Percentiles rank a stretch among this genome's conserved stretches.
Evolutionary conservation across 1,140 invertebrate genomes (phyloP).

Genomic region (Orchestia grillus): DNA sequence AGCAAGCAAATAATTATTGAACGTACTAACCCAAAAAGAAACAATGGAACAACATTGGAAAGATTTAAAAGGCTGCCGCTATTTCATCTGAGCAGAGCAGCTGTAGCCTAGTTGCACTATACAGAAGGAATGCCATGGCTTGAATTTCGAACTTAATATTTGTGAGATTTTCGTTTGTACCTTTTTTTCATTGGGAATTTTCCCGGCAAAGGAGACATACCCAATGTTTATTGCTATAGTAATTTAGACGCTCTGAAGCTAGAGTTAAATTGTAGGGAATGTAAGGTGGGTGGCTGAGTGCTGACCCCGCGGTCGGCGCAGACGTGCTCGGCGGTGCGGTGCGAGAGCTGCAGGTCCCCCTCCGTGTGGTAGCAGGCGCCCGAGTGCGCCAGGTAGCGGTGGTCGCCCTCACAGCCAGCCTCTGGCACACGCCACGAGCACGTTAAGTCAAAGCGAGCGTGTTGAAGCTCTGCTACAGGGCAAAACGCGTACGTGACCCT

Average conservation of each 20-base stretch:
- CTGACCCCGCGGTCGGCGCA: slow-evolving; percentile 77
- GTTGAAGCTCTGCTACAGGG: background rate
- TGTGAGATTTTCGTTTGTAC: no score
- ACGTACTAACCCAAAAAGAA: no score
- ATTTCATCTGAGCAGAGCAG: no score
- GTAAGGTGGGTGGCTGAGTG: background rate
- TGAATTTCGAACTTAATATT: background rate
- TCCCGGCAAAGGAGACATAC: background rate
- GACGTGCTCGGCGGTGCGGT: slow-evolving; percentile 80
- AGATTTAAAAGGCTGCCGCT: no score
- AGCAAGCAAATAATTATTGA: no score
- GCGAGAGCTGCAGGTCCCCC: slow-evolving; percentile 80
- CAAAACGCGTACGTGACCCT: no score
- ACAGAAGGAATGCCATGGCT: no score
- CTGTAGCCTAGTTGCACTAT: no score
- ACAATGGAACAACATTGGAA: no score
- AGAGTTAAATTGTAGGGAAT: no score
- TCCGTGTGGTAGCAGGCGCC: slow-evolving; percentile 80
- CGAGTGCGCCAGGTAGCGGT: slow-evolving; percentile 58
- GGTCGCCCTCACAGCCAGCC: slow-evolving; percentile 40
- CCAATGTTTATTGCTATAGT: background rate
- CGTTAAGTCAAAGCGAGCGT: background rate
- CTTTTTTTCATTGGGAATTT: no score
- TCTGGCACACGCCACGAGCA: background rate
- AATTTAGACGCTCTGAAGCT: no score